Percentiles rank a stretch among this genome's conserved stretches.
phyloP scores from a whole-genome alignment of 2,113 vertebrate species.

The Merops nubicus region DNA sequence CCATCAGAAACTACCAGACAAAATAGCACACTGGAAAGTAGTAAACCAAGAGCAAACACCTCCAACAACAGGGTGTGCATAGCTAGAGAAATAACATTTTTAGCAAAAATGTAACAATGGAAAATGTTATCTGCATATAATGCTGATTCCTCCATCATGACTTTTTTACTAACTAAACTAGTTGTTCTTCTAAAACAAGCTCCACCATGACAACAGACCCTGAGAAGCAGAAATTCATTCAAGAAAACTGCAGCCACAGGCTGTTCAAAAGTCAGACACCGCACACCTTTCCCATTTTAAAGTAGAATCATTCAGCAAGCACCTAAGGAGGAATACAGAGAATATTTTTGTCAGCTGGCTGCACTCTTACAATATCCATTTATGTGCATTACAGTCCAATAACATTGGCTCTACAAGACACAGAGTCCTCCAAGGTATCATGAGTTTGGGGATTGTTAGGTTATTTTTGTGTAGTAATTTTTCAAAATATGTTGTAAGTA shows the following conservation, averaged over 20 bases:
- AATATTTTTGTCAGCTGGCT: background rate
- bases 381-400: background rate
- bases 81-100: background rate
- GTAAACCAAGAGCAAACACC: background rate
- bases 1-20: background rate
- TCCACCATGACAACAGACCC: background rate
- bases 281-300: background rate
- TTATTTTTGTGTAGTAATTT: background rate
- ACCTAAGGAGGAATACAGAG: background rate
- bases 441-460: background rate
- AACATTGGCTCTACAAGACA: background rate
- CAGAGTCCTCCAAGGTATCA: fast-evolving
- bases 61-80: background rate
- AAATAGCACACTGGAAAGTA: background rate
- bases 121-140: background rate
- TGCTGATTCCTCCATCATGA: background rate
- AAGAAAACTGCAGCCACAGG: background rate
- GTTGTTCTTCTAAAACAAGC: background rate
- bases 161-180: background rate
- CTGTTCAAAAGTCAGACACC: background rate
- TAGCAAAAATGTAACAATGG: background rate
- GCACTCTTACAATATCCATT: background rate
- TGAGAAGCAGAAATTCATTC: background rate
- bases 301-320: background rate
- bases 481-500: background rate